Conservation (phyloP, 2,797 vertebrate species). For the Thalassophryne amazonica region DNA sequence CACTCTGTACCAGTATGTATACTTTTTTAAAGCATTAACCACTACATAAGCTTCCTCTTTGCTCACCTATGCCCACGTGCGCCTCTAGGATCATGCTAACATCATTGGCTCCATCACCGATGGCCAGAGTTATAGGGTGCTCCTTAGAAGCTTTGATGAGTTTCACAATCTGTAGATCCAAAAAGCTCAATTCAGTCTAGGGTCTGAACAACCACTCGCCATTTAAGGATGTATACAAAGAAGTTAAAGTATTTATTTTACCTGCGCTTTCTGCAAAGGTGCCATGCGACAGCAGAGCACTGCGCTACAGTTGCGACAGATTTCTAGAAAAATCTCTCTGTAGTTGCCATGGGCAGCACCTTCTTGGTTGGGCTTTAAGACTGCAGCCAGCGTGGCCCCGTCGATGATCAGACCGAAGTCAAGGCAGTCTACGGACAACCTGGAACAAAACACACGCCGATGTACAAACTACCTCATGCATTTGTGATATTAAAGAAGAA, state of each 20-base stretch:
- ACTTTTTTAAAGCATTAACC: too few relatives aligned
- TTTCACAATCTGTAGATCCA: constrained; percentile 89
- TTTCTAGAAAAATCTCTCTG: constrained; percentile 91
- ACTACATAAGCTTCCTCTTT: too few relatives aligned
- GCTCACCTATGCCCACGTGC: constrained; percentile 96
- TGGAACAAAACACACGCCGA: constrained; percentile 51
- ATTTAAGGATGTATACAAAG: neutral
- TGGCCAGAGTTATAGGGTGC: constrained; percentile 93
- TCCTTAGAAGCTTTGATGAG: constrained; percentile 95
- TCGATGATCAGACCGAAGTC: constrained; percentile 98
- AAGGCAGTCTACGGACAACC: constrained; percentile 90
- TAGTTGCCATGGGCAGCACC: constrained; percentile 82
- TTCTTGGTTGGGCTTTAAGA: constrained; percentile 87
- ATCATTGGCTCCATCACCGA: constrained; percentile 98
- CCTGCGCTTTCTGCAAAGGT: constrained; percentile 79
- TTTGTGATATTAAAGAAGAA: too few relatives aligned
- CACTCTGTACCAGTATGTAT: too few relatives aligned
- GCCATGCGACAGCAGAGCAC: constrained; percentile 83
- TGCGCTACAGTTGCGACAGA: constrained; percentile 94
- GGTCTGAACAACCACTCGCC: neutral
- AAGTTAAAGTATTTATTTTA: constrained; percentile 5
- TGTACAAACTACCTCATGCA: too few relatives aligned
- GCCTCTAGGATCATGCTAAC: constrained; percentile 99
- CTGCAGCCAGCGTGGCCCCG: constrained; percentile 90
- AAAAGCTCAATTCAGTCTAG: neutral